These are phyloP conservation scores for Xestia c-nigrum DNA, from an alignment of 2,888 invertebrate genomes.

Conservation along the genomic window DNA sequence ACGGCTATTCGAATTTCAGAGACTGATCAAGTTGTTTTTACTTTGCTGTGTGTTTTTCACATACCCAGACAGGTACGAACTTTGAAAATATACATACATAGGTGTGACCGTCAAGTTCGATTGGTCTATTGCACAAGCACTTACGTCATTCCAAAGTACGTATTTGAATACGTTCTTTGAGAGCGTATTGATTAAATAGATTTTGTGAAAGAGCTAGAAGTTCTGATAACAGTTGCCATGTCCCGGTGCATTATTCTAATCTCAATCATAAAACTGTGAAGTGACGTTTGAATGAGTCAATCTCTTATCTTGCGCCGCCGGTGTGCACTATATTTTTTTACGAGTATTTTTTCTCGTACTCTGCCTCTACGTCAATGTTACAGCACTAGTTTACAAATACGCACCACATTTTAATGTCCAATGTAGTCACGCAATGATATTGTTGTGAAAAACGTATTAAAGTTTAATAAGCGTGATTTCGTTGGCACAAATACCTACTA, in stretches of 20 bases:
- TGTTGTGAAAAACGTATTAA: constrained; percentile 47
- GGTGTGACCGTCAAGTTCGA: background rate
- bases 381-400: constrained; percentile 60
- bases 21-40: background rate
- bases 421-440: constrained; percentile 58
- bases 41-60: constrained; percentile 4
- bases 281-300: constrained; percentile 73
- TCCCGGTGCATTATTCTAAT: constrained; percentile 44
- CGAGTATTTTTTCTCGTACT: constrained; percentile 62
- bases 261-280: constrained; percentile 55
- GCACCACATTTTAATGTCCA: constrained; percentile 46
- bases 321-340: constrained; percentile 63
- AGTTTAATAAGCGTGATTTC: constrained; percentile 35
- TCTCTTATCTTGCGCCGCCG: constrained; percentile 69
- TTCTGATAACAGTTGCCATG: constrained; percentile 45
- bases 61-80: background rate
- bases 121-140: background rate
- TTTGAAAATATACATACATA: constrained; percentile 20
- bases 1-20: constrained; percentile 16
- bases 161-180: background rate
- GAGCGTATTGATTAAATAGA: background rate
- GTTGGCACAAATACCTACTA: constrained; percentile 29
- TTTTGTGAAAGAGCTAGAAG: constrained; percentile 5
- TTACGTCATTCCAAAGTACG: constrained; percentile 13
- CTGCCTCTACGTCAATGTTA: constrained; percentile 68